Evolutionary conservation across 1,140 invertebrate species (phyloP).

Genomic region (Dendrolimus kikuchii): DNA sequence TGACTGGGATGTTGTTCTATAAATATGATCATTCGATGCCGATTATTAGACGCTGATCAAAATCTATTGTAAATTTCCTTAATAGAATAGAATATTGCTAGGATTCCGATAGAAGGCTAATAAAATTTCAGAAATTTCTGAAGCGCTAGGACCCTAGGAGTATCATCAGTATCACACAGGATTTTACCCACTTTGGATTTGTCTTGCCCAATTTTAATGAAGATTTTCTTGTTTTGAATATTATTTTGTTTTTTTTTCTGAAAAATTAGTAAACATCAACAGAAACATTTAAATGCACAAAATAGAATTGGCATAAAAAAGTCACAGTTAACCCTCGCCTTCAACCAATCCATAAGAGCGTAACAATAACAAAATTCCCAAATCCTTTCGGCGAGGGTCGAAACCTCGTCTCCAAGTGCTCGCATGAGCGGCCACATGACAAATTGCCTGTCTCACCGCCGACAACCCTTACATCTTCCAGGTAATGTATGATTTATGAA

Average conservation of each 20-base stretch:
- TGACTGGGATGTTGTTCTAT: too few species aligned
- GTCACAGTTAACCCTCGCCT: not conserved
- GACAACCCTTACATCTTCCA: conserved; percentile 31
- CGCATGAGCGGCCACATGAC: conserved; percentile 48
- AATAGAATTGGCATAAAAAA: not conserved
- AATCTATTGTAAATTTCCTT: too few species aligned
- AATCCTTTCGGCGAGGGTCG: conserved; percentile 11
- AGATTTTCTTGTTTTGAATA: not conserved
- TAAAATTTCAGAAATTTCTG: too few species aligned
- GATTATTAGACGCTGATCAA: too few species aligned
- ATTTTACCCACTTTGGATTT: too few species aligned
- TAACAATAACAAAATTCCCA: conserved; percentile 45
- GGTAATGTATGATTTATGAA: conserved; percentile 65
- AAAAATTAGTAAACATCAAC: not conserved
- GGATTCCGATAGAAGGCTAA: too few species aligned
- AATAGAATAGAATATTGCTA: too few species aligned
- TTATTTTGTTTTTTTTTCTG: not conserved
- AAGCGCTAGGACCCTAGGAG: too few species aligned
- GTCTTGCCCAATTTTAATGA: too few species aligned
- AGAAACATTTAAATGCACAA: too few species aligned
- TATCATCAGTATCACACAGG: too few species aligned
- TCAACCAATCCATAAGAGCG: conserved; percentile 13
- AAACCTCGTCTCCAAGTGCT: conserved; percentile 35
- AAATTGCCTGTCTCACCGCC: conserved; percentile 53
- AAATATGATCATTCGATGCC: too few species aligned